Evolutionary conservation across 2,888 invertebrate genomes (phyloP).

Genomic region (Dastarcus helophoroides): DNA sequence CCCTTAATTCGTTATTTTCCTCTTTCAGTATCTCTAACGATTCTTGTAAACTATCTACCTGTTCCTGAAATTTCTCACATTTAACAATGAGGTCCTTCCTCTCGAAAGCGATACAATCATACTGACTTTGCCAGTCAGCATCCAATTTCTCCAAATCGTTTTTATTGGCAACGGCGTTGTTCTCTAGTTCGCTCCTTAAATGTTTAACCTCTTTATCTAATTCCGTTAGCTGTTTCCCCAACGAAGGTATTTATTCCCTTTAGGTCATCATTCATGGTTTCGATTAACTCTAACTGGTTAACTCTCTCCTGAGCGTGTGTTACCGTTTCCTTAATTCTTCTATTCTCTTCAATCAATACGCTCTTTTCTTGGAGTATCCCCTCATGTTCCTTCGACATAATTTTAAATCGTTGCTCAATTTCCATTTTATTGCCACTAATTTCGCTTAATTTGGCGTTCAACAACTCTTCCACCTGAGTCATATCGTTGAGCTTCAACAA

Average conservation of each 20-base stretch:
- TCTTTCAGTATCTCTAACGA: conserved; percentile 16
- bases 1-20: conserved; percentile 18
- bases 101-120: conserved; percentile 28
- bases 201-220: conserved; percentile 41
- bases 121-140: conserved; percentile 38
- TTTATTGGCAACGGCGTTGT: conserved; percentile 33
- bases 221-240: conserved; percentile 40
- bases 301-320: conserved; percentile 21
- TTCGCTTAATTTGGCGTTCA: conserved; percentile 49
- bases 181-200: conserved; percentile 35
- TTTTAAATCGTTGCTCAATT: conserved; percentile 24
- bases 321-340: conserved; percentile 22
- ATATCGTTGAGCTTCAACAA: conserved; percentile 43
- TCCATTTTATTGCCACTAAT: conserved; percentile 48
- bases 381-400: conserved; percentile 18
- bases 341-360: conserved; percentile 17
- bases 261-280: conserved; percentile 25
- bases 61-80: conserved; percentile 37
- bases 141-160: conserved; percentile 41
- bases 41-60: conserved; percentile 24
- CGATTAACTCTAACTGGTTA: conserved; percentile 18
- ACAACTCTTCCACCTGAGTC: conserved; percentile 48
- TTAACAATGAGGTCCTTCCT: conserved; percentile 29
- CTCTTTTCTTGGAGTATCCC: conserved; percentile 20
- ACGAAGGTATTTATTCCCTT: conserved; percentile 39